Conservation (phyloP, 2,888 invertebrate species). For the Caenorhabditis sp. region DNA sequence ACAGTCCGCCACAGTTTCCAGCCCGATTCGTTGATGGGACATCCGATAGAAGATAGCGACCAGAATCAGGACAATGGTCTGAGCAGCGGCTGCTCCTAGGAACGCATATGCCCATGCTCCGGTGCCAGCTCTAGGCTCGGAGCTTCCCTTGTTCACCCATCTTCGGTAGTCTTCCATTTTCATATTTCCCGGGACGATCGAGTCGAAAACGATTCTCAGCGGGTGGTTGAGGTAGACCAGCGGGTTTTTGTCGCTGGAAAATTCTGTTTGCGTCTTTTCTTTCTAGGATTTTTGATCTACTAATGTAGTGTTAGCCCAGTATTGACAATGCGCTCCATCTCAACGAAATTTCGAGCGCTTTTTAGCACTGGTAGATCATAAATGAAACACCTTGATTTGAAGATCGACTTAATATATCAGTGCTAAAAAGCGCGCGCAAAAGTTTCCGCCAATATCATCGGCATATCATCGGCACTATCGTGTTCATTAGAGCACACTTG, state of each 20-base stretch:
- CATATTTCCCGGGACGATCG: not conserved
- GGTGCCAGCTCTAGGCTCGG: not conserved
- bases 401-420: no score
- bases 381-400: no score
- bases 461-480: no score
- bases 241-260: not conserved
- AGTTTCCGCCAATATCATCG: no score
- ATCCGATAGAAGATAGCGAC: not conserved
- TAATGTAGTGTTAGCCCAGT: no score
- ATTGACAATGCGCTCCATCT: no score
- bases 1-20: constrained; percentile 33
- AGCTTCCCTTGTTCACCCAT: not conserved
- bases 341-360: no score
- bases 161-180: not conserved
- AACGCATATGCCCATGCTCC: not conserved
- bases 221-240: not conserved
- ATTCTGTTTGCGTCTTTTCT: not conserved
- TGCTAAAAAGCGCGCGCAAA: no score
- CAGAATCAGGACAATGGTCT: constrained; percentile 6
- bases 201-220: not conserved
- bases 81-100: constrained; percentile 16
- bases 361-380: no score
- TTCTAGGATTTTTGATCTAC: no score
- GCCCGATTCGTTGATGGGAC: not conserved
- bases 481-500: no score